phyloP scores from a whole-genome alignment of 1,140 invertebrate genomes.

The Trissolcus basalis region DNA sequence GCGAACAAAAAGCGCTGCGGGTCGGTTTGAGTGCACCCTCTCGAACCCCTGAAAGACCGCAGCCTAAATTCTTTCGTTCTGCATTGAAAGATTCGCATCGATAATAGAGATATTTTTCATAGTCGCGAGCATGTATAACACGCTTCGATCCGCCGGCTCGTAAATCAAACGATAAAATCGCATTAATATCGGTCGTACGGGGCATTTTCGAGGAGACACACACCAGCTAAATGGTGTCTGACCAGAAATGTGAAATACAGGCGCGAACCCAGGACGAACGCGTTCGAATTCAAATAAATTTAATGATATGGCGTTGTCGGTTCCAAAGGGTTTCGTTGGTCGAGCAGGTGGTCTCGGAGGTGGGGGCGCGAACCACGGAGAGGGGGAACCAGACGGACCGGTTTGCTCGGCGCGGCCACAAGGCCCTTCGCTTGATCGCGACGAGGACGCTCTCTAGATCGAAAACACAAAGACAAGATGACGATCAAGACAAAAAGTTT shows the following conservation, averaged over 20 bases:
- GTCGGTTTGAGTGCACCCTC: constrained; percentile 1
- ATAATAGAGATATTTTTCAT: constrained; percentile 47
- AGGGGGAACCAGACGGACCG: constrained; percentile 70
- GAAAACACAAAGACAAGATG: constrained; percentile 11
- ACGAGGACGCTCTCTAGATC: constrained; percentile 33
- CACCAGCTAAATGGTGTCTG: constrained; percentile 8
- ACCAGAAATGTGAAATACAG: constrained; percentile 61
- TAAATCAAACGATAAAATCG: constrained; percentile 55
- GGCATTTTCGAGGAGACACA: constrained; percentile 29
- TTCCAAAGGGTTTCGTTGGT: constrained; percentile 64
- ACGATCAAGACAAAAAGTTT: constrained; percentile 39
- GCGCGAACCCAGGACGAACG: constrained; percentile 65
- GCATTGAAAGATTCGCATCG: constrained; percentile 21
- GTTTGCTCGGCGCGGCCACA: constrained; percentile 65
- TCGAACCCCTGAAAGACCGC: neutral
- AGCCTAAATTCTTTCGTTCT: constrained; percentile 9
- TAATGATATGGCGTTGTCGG: constrained; percentile 68
- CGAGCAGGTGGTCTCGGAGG: constrained; percentile 71
- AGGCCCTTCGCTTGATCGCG: constrained; percentile 36
- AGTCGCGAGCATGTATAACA: constrained; percentile 20
- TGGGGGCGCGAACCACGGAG: constrained; percentile 50
- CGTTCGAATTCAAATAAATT: constrained; percentile 73
- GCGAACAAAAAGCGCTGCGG: neutral
- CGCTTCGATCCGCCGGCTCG: constrained; percentile 30
- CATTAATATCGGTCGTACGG: constrained; percentile 35